Evolutionary conservation across 2,113 vertebrate species (phyloP).

Genomic region (Eudorcas thomsonii): DNA sequence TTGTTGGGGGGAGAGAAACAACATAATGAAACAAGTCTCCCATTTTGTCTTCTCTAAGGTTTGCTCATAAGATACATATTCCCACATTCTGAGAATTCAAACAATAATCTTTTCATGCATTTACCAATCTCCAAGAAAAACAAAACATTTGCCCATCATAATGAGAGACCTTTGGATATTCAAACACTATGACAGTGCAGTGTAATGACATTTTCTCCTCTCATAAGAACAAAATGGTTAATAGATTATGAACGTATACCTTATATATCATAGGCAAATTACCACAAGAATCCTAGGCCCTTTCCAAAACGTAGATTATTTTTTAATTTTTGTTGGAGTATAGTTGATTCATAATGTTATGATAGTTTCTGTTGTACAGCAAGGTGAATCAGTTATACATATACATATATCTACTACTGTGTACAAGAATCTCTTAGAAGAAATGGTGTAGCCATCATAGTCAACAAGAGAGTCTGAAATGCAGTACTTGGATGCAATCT

Average conservation of each 20-base stretch:
- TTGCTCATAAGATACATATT: background rate
- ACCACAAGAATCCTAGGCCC: background rate
- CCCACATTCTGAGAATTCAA: background rate
- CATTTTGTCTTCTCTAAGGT: background rate
- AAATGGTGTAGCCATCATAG: background rate
- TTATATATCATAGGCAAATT: conserved; percentile 7
- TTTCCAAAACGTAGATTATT: background rate
- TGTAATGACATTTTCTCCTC: background rate
- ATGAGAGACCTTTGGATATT: background rate
- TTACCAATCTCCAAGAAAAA: background rate
- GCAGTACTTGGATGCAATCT: background rate
- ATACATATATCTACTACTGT: background rate
- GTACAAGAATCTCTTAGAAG: background rate
- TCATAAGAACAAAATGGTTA: background rate
- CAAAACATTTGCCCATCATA: background rate
- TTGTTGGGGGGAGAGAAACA: background rate
- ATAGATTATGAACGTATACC: background rate
- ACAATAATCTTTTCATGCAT: background rate
- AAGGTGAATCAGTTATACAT: background rate
- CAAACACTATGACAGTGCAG: background rate
- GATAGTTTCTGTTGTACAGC: background rate
- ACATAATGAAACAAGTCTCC: background rate
- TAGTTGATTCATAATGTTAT: background rate
- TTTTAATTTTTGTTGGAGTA: background rate
- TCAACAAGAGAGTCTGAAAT: background rate